These are phyloP conservation scores for Leptinotarsa texana DNA, from an alignment of 1,140 invertebrate species.

Conservation along the genomic window DNA sequence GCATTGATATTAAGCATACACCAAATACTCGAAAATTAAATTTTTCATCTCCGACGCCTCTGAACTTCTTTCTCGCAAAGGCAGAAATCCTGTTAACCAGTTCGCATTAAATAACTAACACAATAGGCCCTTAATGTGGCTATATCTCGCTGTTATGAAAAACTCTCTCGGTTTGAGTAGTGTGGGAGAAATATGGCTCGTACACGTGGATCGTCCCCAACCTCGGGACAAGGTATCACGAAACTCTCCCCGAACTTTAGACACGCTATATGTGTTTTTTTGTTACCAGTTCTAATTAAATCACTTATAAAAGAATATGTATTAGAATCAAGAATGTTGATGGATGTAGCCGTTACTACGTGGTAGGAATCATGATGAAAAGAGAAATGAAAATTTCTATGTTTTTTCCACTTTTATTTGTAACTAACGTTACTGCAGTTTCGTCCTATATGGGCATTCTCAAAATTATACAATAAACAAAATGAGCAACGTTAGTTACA, in stretches of 20 bases:
- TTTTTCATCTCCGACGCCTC: not conserved
- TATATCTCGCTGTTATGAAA: conserved; percentile 26
- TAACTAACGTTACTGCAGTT: too few relatives aligned
- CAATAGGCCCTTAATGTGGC: conserved; percentile 25
- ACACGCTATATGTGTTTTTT: not conserved
- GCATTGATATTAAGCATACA: too few relatives aligned
- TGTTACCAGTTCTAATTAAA: not conserved
- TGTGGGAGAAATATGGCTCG: conserved; percentile 24
- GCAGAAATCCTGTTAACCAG: conserved; percentile 21
- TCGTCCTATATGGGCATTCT: too few relatives aligned
- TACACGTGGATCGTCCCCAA: conserved; percentile 10
- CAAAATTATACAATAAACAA: too few relatives aligned
- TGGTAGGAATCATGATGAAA: too few relatives aligned
- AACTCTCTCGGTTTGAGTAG: conserved; percentile 17
- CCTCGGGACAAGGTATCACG: not conserved
- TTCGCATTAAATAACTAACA: conserved; percentile 26
- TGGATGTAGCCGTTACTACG: too few relatives aligned
- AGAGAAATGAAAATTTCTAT: too few relatives aligned
- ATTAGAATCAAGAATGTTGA: too few relatives aligned
- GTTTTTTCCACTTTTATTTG: too few relatives aligned
- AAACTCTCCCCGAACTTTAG: not conserved
- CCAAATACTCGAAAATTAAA: too few relatives aligned
- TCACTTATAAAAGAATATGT: too few relatives aligned
- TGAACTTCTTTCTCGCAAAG: not conserved
- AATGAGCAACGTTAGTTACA: too few relatives aligned